These are phyloP conservation scores for Halcyon chelicuti DNA, from an alignment of 2,797 vertebrate species.

Conservation along the genomic window DNA sequence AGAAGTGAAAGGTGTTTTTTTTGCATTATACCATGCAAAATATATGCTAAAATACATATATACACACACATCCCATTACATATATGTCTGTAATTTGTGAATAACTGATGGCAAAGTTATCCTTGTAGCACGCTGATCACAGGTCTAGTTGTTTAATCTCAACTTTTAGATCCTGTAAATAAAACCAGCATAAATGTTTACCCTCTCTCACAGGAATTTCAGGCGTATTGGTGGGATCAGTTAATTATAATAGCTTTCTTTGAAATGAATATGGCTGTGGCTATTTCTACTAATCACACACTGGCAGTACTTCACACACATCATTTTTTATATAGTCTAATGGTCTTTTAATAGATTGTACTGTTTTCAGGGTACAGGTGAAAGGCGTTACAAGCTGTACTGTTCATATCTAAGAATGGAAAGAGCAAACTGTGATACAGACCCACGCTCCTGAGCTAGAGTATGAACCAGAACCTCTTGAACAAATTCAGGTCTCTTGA, in stretches of 20 bases:
- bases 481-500: not conserved
- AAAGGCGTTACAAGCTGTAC: not conserved
- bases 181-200: not conserved
- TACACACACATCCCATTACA: not conserved
- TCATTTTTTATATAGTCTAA: not conserved
- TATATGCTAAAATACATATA: not conserved
- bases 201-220: not conserved
- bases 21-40: not conserved
- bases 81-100: not conserved
- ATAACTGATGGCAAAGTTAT: not conserved
- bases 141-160: not conserved
- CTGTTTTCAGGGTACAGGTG: conserved; percentile 18
- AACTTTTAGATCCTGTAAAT: not conserved
- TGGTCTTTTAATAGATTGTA: conserved; percentile 34
- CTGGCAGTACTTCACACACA: conserved; percentile 43
- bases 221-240: not conserved
- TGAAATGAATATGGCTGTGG: conserved; percentile 13
- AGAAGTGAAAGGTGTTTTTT: not conserved
- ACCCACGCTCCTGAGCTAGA: not conserved
- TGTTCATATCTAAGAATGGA: conserved; percentile 8
- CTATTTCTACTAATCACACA: conserved; percentile 11
- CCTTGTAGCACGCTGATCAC: not conserved
- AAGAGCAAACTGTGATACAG: not conserved
- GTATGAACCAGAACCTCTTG: not conserved
- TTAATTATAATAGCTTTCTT: conserved; percentile 26